Conservation (phyloP, 2,888 invertebrate genomes). For the Harpagoxenus sublaevis region DNA sequence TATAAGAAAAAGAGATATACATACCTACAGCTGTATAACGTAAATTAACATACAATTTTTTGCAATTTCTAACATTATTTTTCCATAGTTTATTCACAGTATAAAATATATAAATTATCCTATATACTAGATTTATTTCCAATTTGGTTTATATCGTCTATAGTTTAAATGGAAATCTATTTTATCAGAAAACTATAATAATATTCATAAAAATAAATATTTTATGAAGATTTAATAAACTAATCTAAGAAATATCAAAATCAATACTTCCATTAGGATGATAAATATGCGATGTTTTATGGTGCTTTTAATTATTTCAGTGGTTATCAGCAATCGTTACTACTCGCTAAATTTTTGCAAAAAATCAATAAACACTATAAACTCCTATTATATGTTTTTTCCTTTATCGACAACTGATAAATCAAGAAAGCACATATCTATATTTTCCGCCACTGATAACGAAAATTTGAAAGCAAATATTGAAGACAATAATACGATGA, state of each 20-base stretch:
- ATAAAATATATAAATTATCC: neutral
- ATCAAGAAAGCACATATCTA: neutral
- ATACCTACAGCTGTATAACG: neutral
- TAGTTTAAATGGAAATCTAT: constrained; percentile 20
- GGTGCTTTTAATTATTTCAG: neutral
- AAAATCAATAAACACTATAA: neutral
- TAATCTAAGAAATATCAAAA: neutral
- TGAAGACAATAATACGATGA: neutral
- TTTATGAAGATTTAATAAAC: neutral
- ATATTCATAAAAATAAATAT: neutral
- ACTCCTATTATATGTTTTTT: neutral
- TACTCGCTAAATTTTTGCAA: neutral
- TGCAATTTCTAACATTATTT: neutral
- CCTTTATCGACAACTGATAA: neutral
- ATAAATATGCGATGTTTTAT: neutral
- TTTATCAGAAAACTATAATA: neutral
- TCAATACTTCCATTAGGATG: neutral
- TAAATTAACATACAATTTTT: neutral
- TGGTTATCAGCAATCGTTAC: constrained; percentile 1
- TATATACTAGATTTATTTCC: neutral
- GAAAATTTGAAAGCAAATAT: neutral
- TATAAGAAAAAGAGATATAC: neutral
- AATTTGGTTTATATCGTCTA: neutral
- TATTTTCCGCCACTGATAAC: constrained; percentile 17
- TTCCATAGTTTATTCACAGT: neutral